Conservation (phyloP, 2,888 invertebrate species). For the Ormyrus thymus region DNA sequence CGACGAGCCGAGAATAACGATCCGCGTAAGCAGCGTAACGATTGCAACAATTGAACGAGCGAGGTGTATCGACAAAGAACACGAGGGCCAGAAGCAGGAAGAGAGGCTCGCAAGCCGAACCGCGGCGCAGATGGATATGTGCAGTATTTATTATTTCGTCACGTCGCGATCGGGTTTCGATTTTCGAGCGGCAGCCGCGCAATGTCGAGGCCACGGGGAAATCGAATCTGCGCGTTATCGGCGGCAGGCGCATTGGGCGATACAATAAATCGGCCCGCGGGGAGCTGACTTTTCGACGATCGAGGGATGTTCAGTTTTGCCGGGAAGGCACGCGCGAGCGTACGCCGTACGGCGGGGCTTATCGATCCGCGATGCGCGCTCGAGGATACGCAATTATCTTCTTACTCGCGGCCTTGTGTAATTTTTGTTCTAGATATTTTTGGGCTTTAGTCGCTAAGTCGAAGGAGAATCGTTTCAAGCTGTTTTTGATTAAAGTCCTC, state of each 20-base stretch:
- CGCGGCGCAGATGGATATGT: background rate
- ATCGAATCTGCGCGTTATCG: constrained; percentile 31
- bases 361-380: background rate
- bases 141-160: constrained; percentile 41
- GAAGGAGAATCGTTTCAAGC: no score
- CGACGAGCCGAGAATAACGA: no score
- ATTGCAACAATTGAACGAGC: no score
- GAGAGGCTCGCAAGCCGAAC: background rate
- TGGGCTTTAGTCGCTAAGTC: no score
- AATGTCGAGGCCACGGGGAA: constrained; percentile 7
- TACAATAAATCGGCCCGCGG: constrained; percentile 6
- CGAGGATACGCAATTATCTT: no score
- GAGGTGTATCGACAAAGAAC: background rate
- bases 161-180: constrained; percentile 50
- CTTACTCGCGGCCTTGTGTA: no score
- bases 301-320: constrained; percentile 24
- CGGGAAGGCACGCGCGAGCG: constrained; percentile 36
- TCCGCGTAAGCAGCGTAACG: no score
- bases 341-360: background rate
- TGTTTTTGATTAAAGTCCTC: no score
- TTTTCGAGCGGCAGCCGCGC: constrained; percentile 28
- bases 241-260: constrained; percentile 9
- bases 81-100: constrained; percentile 15
- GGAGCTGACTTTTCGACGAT: constrained; percentile 11
- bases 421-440: no score